Base-by-base conservation (phyloP, 2,797 vertebrate genomes). In the Gymnocypris eckloni region DNA sequence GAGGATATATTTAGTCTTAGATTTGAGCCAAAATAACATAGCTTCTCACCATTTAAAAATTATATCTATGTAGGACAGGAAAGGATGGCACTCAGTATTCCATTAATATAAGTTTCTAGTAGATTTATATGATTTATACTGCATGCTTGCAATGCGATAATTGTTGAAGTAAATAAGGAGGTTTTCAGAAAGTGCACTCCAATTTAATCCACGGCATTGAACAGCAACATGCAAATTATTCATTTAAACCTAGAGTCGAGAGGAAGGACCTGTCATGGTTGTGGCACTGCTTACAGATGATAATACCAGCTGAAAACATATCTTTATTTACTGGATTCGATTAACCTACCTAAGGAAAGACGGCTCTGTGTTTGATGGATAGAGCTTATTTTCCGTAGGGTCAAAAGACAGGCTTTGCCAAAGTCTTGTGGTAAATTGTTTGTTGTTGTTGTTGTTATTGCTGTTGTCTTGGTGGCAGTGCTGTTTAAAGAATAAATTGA, bases 381-480 rank as follows among this genome's bases (percentile, higher is more conserved):
- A 56, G 52, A 77, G 79, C 79, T 72, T 83, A 85, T 87, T 88
- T 86, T 89, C 73, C 75, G 59, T 45, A 4, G 78, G 82, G 86
- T 88, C 64, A 79, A 76, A 79, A 88, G 83, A 81, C 61, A 77
- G 75, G 61, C 85, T 84, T 75, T 15, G 33, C 7, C n/a, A 52
- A 77, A 83, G 82, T 70, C 45, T 61, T 33, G 73, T 82, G 66
- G 79, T 61, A 85, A 85, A 88, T 69, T 92, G 91, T 95, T 94
- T 94, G 93, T 92, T 95, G 78, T 33, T 33, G 33, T 93, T 95
- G 72, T 93, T 75, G 69, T 66, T 71, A 73, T 81, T 72, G 11
- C 76, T 76, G 28, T 66, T 72, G 75, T 48, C 33, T 22, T 76
- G 91, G 84, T 85, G 88, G 84, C 90, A 91, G 91, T 91, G 67